Percentiles rank a stretch among this genome's conserved stretches.
Conservation (phyloP, 1,140 invertebrate species). For the Drosophila sucinea region DNA sequence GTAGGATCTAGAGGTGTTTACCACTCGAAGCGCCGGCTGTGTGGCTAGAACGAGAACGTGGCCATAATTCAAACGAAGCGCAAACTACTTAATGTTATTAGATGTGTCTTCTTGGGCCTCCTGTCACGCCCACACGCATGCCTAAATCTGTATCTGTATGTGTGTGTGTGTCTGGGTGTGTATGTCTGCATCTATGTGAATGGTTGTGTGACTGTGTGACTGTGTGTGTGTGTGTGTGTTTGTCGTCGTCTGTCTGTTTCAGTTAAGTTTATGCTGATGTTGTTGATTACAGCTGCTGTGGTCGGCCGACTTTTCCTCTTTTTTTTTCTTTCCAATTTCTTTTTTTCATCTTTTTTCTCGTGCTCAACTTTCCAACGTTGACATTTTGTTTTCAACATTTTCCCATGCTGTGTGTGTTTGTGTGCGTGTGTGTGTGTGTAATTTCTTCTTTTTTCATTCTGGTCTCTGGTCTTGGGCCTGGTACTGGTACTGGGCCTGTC, state of each 20-base stretch:
- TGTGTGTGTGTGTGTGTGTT: conserved; percentile 3
- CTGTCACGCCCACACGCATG: conserved; percentile 51
- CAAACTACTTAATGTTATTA: conserved; percentile 80
- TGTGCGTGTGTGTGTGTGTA: conserved; percentile 27
- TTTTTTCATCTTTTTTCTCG: conserved; percentile 28
- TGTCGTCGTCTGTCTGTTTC: conserved; percentile 28
- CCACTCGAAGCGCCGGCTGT: conserved; percentile 59
- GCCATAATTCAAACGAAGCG: conserved; percentile 78
- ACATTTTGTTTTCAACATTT: conserved; percentile 74
- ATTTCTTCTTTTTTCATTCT: conserved; percentile 31
- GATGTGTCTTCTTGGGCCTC: conserved; percentile 60
- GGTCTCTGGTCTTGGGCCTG: not conserved
- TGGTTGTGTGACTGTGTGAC: not conserved
- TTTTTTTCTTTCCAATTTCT: conserved; percentile 24
- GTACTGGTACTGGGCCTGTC: conserved; percentile 9
- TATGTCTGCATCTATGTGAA: conserved; percentile 19
- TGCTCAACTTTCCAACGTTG: conserved; percentile 59
- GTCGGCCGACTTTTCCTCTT: conserved; percentile 41
- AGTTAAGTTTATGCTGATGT: conserved; percentile 71
- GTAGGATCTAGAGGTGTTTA: conserved; percentile 3
- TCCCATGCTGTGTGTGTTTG: conserved; percentile 28
- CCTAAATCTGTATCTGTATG: not conserved
- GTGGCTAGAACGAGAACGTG: conserved; percentile 55
- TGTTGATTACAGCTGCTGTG: conserved; percentile 66
- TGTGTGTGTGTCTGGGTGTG: conserved; percentile 8